Conservation (phyloP, 2,888 invertebrate genomes). For the Nasonia oneida region DNA sequence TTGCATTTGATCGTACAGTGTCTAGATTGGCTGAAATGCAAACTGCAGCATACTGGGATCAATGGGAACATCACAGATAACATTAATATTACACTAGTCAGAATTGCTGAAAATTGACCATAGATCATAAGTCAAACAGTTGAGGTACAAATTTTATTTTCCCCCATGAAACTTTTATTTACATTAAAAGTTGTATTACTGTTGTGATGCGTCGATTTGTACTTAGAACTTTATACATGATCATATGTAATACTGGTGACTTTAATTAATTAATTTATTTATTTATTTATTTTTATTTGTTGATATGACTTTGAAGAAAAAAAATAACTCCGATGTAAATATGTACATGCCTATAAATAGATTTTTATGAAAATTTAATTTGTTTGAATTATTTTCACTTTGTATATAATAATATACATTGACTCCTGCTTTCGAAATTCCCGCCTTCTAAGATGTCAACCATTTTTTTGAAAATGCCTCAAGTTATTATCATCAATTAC, state of each 20-base stretch:
- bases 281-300: constrained; percentile 56
- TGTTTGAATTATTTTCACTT: constrained; percentile 32
- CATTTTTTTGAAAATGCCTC: not conserved
- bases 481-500: not conserved
- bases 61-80: constrained; percentile 82
- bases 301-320: not conserved
- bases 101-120: constrained; percentile 40
- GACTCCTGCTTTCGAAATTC: constrained; percentile 35
- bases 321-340: constrained; percentile 43
- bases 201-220: constrained; percentile 49
- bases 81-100: constrained; percentile 64
- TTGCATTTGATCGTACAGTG: constrained; percentile 96
- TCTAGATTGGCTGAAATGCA: constrained; percentile 98
- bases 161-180: constrained; percentile 28
- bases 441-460: constrained; percentile 36
- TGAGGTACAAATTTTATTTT: constrained; percentile 33
- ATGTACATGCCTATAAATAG: constrained; percentile 42
- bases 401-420: too few relatives aligned
- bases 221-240: constrained; percentile 38
- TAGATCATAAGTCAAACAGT: constrained; percentile 25
- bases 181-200: constrained; percentile 35
- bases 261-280: constrained; percentile 56
- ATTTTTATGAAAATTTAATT: constrained; percentile 53
- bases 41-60: constrained; percentile 95
- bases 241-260: constrained; percentile 18